Base-by-base conservation (phyloP, 2,888 invertebrate species). In the Coelinius sp. region DNA sequence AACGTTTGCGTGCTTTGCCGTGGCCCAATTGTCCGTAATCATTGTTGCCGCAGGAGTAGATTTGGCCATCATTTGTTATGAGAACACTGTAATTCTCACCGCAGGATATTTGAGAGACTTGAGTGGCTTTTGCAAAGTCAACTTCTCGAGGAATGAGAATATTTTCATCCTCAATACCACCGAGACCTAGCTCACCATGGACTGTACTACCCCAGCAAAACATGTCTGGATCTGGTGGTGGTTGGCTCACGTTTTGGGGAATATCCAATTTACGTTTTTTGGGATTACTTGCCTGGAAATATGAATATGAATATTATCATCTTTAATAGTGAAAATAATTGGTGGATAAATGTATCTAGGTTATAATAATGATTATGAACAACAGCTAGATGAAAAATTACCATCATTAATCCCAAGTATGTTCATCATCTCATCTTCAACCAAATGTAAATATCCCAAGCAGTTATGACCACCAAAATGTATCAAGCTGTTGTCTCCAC, bases 1-100 rank as follows among this genome's bases (percentile, higher is more conserved):
- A 91, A 89, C 91, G 89, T 90, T 91, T 92, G 82, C 91, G 89
- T 52, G 92, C 89, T 81, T 90, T 89, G 35, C 90, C 89, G 83
- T 94, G 94, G 4, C 98, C 98, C 68, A 99, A 90, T 86, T 99
- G 98, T 0, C 97, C 96, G 81, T 92, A 92, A 83, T 97, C 97
- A 89, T 99, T 99, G 84, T 91, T 94, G 0, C 99, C 99, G 90
- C 97, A 98, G 1, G 97, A 94, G 88, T 93, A 97, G 5, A 98
- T 90, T 81, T 93, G 91, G 8, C 98, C 97, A 84, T 92, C 91
- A 72, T 89, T 89, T 0, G 94, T 93, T 0, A 97, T 89, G 76
- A 97, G 91, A 12, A 97, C 85, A 0, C 95, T 94, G 86, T 97
- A 97, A 78, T 92, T 92, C 80, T 93, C 92, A 22, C 97, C 97